These are phyloP conservation scores for Clarias platycephalus DNA, from an alignment of 2,797 vertebrate species.

Conservation along the genomic window DNA sequence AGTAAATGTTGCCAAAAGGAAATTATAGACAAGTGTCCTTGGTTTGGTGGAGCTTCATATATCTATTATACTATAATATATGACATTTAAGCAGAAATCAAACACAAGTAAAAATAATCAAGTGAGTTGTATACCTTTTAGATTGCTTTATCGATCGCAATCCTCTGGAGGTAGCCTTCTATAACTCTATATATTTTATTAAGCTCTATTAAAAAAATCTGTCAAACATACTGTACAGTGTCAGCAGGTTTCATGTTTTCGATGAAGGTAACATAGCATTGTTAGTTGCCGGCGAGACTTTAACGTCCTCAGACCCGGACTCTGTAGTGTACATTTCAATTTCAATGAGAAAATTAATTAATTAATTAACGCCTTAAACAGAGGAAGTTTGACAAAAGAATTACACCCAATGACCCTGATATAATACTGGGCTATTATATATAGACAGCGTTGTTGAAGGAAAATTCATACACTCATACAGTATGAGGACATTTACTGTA, in stretches of 20 bases:
- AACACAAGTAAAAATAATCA: neutral
- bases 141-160: slow-evolving; percentile 8
- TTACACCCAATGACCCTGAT: too few species aligned
- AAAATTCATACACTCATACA: too few species aligned
- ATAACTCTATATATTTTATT: slow-evolving; percentile 34
- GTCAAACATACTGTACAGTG: neutral
- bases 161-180: neutral
- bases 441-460: too few species aligned
- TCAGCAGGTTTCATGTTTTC: neutral
- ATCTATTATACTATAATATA: neutral
- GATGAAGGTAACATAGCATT: neutral
- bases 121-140: slow-evolving; percentile 1
- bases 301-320: neutral
- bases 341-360: too few species aligned
- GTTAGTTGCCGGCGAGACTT: neutral
- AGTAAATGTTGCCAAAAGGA: neutral
- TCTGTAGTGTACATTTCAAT: too few species aligned
- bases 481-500: too few species aligned
- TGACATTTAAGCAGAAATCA: slow-evolving; percentile 15
- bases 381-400: too few species aligned
- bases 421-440: too few species aligned
- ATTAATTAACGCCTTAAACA: too few species aligned
- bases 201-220: neutral
- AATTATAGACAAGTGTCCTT: neutral
- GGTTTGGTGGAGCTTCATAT: neutral